phyloP scores from a whole-genome alignment of 2,797 vertebrate genomes.

The Cuculus canorus region DNA sequence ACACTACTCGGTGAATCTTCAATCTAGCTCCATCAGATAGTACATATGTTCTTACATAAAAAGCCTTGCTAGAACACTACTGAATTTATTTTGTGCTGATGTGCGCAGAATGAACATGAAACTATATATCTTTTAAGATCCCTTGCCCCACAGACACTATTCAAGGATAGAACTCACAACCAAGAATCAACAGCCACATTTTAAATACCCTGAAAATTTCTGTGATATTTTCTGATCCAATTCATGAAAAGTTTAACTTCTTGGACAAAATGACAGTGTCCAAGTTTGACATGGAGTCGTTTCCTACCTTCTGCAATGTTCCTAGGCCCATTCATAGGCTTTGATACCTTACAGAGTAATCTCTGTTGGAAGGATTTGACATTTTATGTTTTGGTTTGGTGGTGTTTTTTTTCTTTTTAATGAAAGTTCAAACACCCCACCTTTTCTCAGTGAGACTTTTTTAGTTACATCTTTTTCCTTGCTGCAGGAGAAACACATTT shows the following conservation, averaged over 20 bases:
- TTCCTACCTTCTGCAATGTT: neutral
- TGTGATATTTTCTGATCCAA: neutral
- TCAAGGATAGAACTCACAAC: neutral
- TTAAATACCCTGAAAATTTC: neutral
- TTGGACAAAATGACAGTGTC: neutral
- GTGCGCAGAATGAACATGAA: neutral
- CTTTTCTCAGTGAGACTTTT: neutral
- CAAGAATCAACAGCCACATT: neutral
- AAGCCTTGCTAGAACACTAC: neutral
- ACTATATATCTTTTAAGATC: neutral
- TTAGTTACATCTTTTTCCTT: neutral
- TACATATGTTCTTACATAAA: neutral
- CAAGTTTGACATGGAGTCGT: fast-evolving
- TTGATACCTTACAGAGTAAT: neutral
- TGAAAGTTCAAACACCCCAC: neutral
- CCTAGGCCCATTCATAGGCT: neutral
- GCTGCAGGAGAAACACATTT: neutral
- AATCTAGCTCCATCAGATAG: neutral
- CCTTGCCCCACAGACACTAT: neutral
- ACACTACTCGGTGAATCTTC: neutral
- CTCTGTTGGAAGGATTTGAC: neutral
- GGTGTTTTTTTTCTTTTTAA: neutral
- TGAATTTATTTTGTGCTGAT: neutral
- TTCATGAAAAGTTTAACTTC: neutral
- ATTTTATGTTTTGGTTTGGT: neutral